Conservation (phyloP, 2,888 invertebrate genomes). For the Nowickia ferox region DNA sequence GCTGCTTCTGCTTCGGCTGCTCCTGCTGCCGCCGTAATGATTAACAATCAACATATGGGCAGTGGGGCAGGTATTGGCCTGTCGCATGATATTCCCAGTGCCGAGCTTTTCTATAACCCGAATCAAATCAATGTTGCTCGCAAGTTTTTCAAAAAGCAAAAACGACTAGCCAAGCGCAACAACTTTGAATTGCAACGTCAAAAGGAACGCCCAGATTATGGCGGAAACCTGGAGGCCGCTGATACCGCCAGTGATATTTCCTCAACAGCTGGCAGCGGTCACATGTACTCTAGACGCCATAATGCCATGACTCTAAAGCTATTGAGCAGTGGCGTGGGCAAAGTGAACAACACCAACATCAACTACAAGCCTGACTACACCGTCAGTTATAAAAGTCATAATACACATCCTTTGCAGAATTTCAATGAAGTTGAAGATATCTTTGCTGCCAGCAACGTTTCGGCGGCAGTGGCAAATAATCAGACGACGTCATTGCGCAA, state of each 20-base stretch:
- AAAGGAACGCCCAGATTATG: constrained; percentile 84
- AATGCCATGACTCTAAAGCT: constrained; percentile 79
- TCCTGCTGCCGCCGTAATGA: constrained; percentile 71
- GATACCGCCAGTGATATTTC: constrained; percentile 85
- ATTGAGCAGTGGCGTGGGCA: constrained; percentile 89
- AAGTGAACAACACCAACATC: constrained; percentile 92
- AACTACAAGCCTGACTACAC: constrained; percentile 83
- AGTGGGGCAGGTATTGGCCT: constrained; percentile 62
- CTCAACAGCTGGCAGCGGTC: constrained; percentile 83
- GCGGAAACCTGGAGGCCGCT: constrained; percentile 72
- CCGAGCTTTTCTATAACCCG: constrained; percentile 95
- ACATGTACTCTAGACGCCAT: constrained; percentile 79
- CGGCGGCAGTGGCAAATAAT: constrained; percentile 19
- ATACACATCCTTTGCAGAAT: constrained; percentile 49
- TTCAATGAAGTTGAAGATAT: constrained; percentile 58
- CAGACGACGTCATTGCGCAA: constrained; percentile 49
- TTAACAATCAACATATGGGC: constrained; percentile 76
- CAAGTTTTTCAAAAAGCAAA: constrained; percentile 95
- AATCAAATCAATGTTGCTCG: constrained; percentile 96
- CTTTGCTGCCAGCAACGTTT: constrained; percentile 29
- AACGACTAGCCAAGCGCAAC: constrained; percentile 89
- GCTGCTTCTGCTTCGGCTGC: constrained; percentile 54
- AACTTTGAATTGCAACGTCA: constrained; percentile 86
- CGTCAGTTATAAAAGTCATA: constrained; percentile 56
- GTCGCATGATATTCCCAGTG: constrained; percentile 83